Evolutionary conservation across 2,113 vertebrate species (phyloP), one percentile per base, ranked within the genome.

Genomic region (Alligator sinensis): DNA sequence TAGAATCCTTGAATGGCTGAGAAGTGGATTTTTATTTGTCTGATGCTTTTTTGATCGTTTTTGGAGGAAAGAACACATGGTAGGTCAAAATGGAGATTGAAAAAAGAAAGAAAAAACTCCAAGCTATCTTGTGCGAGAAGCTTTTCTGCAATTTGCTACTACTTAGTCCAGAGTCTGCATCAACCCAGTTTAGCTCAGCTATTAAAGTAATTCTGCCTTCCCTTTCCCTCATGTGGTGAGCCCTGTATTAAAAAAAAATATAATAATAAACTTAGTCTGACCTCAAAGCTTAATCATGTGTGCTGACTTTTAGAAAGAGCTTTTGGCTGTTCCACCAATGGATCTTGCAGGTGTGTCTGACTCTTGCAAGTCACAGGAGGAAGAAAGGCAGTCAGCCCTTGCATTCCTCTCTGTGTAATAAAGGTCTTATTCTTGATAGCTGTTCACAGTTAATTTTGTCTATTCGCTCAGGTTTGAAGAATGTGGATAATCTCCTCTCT

Each of bases 71-170:
- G 55, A 58, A 15, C 3, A 34, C n/a, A 59, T 58, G 25, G 55
- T 13, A 58, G 19, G 19, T 82, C 17, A 11, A 27, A 34, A 4
- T 77, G 27, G 75, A 77, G 75, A 27, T 4, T 8, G 63, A 54
- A 54, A 61, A 82, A 88, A 80, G 5, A 22, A 47, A 47, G 47
- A 47, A 47, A 47, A 47, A 47, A 47, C 47, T 47, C 47, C 47
- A 47, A 17, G 60, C 6, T 6, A 1, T 0, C 24, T 62, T 16
- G 22, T 77, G 30, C 17, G 9, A 5, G 5, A 14, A 3, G 15
- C 24, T 86, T 94, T 86, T 61, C 34, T 54, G 28, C 55, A 66
- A 76, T 9, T 47, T 47, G 47, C 47, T 47, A 47, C 21, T 34
- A 13, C 5, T 1, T 4, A 13, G 24, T n/a, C 18, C 4, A 7